Evolutionary conservation across 2,113 vertebrate genomes (phyloP), one percentile per base, ranked within the genome.

Genomic region (Otolemur garnettii): DNA sequence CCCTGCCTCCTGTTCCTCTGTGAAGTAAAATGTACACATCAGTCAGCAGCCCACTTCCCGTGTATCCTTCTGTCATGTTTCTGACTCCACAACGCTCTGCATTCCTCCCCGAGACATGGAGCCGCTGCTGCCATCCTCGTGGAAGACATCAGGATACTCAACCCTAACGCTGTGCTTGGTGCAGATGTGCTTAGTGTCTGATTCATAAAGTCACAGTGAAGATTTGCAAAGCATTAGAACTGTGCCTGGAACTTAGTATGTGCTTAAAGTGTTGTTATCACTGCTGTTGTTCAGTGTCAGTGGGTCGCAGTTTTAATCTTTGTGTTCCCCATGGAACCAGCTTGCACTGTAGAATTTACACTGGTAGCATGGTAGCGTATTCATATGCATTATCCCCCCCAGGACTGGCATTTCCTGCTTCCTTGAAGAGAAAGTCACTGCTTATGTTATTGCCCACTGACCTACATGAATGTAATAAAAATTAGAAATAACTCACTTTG

Each of bases 401-500:
- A 30, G 19, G 24, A 17, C 53, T 17, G 22, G 24, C 26, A 55
- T 62, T 71, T 28, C 55, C 10, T 28, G 13, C n/a, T 81, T 83
- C 66, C 50, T 85, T 90, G 26, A 33, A 90, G 42, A 82, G 33
- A 74, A 95, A 81, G 60, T 38, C n/a, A 10, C 38, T 87, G 60
- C 69, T 84, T 62, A 55, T 69, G 8, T 68, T 81, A 30, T 53
- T 71, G 33, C 45, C 62, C 35, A 13, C 35, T 69, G 60, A 15
- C n/a, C 15, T 88, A 66, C 26, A 4, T 79, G 60, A 87, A 18
- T 78, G 0, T 24, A 57, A 53, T 81, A 59, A 64, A 86, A 71
- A 95, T 89, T 71, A 69, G 28, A 93, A 72, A 33, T 42, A 80
- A 62, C 18, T 12, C 21, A 81, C 26, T 92, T 59, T 84, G 60